Base-by-base conservation (phyloP, 2,797 vertebrate genomes). In the Chromis chromis region DNA sequence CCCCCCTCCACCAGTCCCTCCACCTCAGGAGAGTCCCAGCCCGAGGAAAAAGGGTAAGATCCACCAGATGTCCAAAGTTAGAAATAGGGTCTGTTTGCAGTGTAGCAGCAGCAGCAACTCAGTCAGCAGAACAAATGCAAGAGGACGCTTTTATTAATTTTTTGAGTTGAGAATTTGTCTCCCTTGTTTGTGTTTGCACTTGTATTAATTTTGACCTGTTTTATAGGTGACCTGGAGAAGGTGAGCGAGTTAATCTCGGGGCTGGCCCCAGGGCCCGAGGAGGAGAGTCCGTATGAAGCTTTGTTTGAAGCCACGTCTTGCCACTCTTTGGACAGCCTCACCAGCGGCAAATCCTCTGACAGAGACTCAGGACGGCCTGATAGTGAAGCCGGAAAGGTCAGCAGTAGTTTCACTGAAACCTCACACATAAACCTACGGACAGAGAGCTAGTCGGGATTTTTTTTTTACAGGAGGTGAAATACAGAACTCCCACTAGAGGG, bases 241-340 rank as follows among this genome's bases (percentile, higher is more conserved):
- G 91, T 97, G 62, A 95, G 90, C 0, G 96, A 98, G 75, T 79
- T 97, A 74, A 95, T 96, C 86, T 94, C 95, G 0, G 94, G 95
- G 48, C 92, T 97, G 52, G 94, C 96, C 19, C 88, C 85, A 2
- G 91, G 86, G 14, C 91, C 94, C 0, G 96, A 97, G 65, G 96
- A 97, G 62, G 98, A 99, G 87, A 96, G 96, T 62, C 97, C 97
- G 0, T 99, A 99, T 0, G 98, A 99, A 89, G 96, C 95, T 0
- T 89, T 99, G 66, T 99, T 94, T 82, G 97, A 98, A 11, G 97
- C 98, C 7, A 96, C 97, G 0, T 99, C 98, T 63, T 98, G 97
- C 89, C 97, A 98, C 83, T 98, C 98, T 0, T 83, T 99, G 89
- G 97, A 99, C 94, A 99, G 97, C 90, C 94, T 96, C 57, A 95